phyloP scores from a whole-genome alignment of 2,888 invertebrate species.

The Chesias legatella region DNA sequence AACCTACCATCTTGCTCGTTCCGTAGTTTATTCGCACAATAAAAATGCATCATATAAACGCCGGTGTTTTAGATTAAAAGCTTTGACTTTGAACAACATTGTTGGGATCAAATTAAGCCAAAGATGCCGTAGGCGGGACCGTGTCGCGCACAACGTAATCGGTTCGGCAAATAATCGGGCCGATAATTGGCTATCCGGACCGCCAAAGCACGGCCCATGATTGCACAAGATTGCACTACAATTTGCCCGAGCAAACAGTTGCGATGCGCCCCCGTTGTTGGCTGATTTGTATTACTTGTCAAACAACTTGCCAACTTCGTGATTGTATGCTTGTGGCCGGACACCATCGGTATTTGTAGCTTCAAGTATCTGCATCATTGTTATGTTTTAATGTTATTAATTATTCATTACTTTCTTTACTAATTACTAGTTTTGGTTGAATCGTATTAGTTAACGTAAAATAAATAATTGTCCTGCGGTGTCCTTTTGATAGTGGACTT shows the following conservation, averaged over 20 bases:
- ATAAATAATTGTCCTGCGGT: too few relatives aligned
- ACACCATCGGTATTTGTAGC: too few relatives aligned
- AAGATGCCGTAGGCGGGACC: slow-evolving; percentile 17
- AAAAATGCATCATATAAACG: too few relatives aligned
- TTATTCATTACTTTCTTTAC: too few relatives aligned
- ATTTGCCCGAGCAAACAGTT: slow-evolving; percentile 52
- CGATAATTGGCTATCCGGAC: slow-evolving; percentile 50
- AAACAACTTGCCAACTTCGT: slow-evolving; percentile 38
- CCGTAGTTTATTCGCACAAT: too few relatives aligned
- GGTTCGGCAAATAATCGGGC: slow-evolving; percentile 45
- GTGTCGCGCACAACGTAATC: slow-evolving; percentile 18
- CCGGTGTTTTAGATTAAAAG: slow-evolving; percentile 2
- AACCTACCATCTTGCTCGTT: too few relatives aligned
- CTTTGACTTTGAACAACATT: slow-evolving; percentile 10
- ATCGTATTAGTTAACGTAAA: too few relatives aligned
- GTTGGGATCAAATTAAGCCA: slow-evolving; percentile 12
- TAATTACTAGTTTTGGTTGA: too few relatives aligned
- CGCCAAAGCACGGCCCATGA: slow-evolving; percentile 43
- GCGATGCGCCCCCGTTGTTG: slow-evolving; percentile 26
- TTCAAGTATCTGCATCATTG: too few relatives aligned
- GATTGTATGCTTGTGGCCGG: slow-evolving; percentile 15
- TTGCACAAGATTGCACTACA: slow-evolving; percentile 60
- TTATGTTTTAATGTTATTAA: too few relatives aligned
- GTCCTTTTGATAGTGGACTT: too few relatives aligned
- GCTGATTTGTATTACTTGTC: slow-evolving; percentile 32